A percentile compares a stretch with the other conserved stretches of the same genome.
phyloP scores from a whole-genome alignment of 2,797 vertebrate genomes.

The Babyrousa celebensis region DNA sequence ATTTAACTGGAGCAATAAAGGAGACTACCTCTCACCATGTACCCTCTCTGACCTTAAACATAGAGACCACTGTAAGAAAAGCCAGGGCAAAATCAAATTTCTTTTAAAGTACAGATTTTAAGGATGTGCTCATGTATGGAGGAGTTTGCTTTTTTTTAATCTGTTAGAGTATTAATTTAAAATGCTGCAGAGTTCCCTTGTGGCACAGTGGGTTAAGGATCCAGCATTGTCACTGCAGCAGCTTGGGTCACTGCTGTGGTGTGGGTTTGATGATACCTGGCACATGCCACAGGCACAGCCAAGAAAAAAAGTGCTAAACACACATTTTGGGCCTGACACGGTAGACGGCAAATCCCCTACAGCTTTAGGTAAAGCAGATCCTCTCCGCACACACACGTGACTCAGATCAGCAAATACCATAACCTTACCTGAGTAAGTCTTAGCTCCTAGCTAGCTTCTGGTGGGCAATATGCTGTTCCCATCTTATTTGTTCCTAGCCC shows the following conservation, averaged over 20 bases:
- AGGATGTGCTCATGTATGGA: background rate
- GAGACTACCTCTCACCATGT: background rate
- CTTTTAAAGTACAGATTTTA: slow-evolving; percentile 20
- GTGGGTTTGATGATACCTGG: no score
- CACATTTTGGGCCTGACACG: background rate
- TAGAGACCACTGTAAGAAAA: background rate
- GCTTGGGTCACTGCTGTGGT: no score
- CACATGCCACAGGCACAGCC: no score
- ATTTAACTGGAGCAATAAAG: background rate
- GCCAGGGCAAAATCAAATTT: background rate
- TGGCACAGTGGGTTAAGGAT: no score
- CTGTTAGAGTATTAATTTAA: background rate
- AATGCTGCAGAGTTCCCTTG: background rate
- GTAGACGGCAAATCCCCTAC: background rate
- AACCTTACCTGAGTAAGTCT: no score
- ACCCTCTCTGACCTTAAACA: background rate
- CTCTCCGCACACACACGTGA: no score
- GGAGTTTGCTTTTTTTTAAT: background rate
- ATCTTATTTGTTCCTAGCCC: no score
- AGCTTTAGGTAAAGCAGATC: background rate
- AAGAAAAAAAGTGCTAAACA: background rate
- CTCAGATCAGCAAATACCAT: no score
- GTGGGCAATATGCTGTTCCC: no score
- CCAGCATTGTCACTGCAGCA: no score
- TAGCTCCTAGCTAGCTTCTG: no score